Base-by-base conservation (phyloP, 2,888 invertebrate genomes). In the Brassicogethes aeneus region DNA sequence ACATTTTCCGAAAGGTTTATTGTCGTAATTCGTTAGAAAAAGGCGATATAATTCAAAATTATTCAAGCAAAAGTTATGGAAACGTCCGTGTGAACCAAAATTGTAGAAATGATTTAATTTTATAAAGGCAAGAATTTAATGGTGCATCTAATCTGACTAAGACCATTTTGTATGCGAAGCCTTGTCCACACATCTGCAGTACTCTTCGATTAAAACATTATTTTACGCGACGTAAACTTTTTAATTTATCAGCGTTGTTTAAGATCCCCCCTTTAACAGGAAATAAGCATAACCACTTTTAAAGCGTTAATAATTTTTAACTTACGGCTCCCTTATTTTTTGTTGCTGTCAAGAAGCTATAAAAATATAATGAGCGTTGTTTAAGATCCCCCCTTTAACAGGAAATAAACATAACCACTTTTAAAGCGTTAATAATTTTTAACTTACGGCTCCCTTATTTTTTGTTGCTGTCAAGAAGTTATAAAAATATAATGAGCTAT, bases 41-140 rank as follows among this genome's bases (percentile, higher is more conserved):
- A 23, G 23, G 23, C 23, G 23, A 23, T 23, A 23, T 23, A 37
- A 39, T 39, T 23, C 29, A 36, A 36, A 40, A 38, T 39, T 35
- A 45, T 41, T 38, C 35, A 40, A 45, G 44, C 46, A 41, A 40
- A 44, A 47, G 45, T 42, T 44, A 50, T 42, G 41, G 40, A 41
- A 23, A 10, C 23, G 10, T n/a, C 23, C 23, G 23, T 23, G 23
- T 23, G 10, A 10, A 5, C 10, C 23, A 10, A 23, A 52, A 52
- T 53, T 47, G 44, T 41, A 50, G 53, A 53, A 50, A 51, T 53
- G 51, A 53, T 53, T 53, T 53, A 53, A 53, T 53, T 53, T 53
- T 50, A 52, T 48, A 51, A 53, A 50, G 47, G 50, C 44, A 45
- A 45, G 39, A 45, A 47, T 50, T 53, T 53, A 51, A 53, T 52